Percentiles rank a stretch among this genome's conserved stretches.
Conservation (phyloP, 2,113 vertebrate species). For the Syngnathus typhle region DNA sequence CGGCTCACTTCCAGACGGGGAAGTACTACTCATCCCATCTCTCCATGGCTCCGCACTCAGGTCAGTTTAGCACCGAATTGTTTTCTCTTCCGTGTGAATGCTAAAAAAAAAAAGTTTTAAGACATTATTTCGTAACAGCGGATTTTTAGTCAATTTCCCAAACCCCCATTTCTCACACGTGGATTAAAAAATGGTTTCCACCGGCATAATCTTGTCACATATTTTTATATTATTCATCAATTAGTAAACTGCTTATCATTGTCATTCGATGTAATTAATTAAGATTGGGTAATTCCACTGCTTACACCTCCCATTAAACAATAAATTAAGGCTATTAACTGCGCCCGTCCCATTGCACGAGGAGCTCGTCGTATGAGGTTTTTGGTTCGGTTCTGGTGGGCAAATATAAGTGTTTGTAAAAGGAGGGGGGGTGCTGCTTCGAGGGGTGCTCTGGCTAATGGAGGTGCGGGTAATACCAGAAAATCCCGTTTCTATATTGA, state of each 20-base stretch:
- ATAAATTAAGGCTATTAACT: slow-evolving; percentile 43
- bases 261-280: slow-evolving; percentile 54
- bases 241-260: slow-evolving; percentile 54
- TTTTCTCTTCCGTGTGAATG: slow-evolving; percentile 32
- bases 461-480: slow-evolving; percentile 75
- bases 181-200: slow-evolving; percentile 36
- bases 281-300: slow-evolving; percentile 44
- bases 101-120: not conserved
- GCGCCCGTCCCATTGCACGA: slow-evolving; percentile 3
- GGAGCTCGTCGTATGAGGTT: not conserved
- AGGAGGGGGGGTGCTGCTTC: slow-evolving; percentile 27
- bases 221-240: slow-evolving; percentile 57
- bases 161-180: slow-evolving; percentile 18
- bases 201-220: slow-evolving; percentile 50
- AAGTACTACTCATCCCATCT: slow-evolving; percentile 90
- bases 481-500: slow-evolving; percentile 83
- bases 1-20: slow-evolving; percentile 84
- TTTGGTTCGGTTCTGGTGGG: slow-evolving; percentile 14
- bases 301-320: slow-evolving; percentile 50
- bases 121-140: not conserved
- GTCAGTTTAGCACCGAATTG: slow-evolving; percentile 66
- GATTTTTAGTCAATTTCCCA: slow-evolving; percentile 8
- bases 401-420: slow-evolving; percentile 8
- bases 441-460: slow-evolving; percentile 57
- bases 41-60: slow-evolving; percentile 91